phyloP scores from a whole-genome alignment of 35 echinoderm and acorn worm genomes.

The Apostichopus japonicus region DNA sequence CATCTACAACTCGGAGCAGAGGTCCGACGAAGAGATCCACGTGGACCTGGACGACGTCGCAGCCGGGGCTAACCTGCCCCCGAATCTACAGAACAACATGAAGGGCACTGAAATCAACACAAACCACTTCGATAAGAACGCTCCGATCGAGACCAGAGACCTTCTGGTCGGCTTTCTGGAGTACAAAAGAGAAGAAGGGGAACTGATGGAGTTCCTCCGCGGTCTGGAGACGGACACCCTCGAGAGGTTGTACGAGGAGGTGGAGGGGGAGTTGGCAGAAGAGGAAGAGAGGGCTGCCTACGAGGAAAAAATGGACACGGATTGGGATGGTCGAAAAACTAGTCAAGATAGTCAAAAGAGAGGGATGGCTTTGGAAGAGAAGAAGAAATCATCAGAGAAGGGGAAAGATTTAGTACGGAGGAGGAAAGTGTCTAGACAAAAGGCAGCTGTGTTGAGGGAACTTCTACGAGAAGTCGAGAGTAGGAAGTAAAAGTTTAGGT shows the following conservation, averaged over 20 bases:
- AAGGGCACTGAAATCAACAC: slow-evolving; percentile 45
- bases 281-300: slow-evolving; percentile 3
- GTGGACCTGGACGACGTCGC: slow-evolving; percentile 68
- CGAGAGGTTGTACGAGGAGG: neutral
- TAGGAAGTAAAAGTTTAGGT: slow-evolving; percentile 5
- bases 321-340: neutral
- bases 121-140: neutral
- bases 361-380: neutral
- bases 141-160: slow-evolving; percentile 3
- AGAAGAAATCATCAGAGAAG: neutral
- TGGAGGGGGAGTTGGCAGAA: slow-evolving; percentile 9
- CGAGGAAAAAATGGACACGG: neutral
- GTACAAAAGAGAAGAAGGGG: neutral
- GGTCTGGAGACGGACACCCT: slow-evolving; percentile 31
- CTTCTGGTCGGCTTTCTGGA: slow-evolving; percentile 7
- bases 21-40: slow-evolving; percentile 78
- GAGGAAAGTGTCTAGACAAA: neutral
- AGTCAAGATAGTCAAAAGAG: neutral
- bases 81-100: slow-evolving; percentile 78
- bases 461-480: slow-evolving; percentile 21
- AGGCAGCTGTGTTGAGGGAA: neutral
- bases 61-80: slow-evolving; percentile 59
- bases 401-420: neutral
- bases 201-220: slow-evolving; percentile 22
- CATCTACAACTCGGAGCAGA: slow-evolving; percentile 84